Conservation (phyloP, 2,888 invertebrate species). For the Tipula helvola region DNA sequence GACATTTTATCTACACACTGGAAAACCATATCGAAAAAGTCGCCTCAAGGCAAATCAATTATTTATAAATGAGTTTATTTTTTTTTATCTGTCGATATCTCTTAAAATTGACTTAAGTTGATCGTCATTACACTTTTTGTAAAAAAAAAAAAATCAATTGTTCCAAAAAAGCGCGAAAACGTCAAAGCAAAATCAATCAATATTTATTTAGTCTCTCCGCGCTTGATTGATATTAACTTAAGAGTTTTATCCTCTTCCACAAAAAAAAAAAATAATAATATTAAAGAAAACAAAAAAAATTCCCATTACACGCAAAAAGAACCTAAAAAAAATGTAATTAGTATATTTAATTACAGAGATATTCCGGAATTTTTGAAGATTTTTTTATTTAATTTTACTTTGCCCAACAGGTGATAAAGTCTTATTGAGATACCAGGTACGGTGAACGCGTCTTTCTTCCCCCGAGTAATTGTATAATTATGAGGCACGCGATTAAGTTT, state of each 20-base stretch:
- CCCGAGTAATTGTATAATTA: neutral
- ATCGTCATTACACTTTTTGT: neutral
- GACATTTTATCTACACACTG: neutral
- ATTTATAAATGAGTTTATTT: neutral
- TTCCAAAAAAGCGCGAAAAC: neutral
- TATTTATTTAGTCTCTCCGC: neutral
- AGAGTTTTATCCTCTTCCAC: neutral
- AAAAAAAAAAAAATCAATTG: neutral
- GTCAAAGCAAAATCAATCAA: neutral
- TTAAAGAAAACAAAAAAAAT: neutral
- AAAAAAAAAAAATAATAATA: neutral
- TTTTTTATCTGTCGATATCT: neutral
- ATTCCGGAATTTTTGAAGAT: neutral
- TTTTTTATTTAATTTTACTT: neutral
- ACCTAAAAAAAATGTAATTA: neutral
- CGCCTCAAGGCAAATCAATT: neutral
- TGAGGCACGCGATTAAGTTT: neutral
- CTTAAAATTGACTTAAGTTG: neutral
- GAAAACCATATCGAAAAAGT: neutral
- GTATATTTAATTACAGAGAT: neutral
- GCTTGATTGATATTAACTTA: neutral
- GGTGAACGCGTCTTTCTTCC: too few species aligned
- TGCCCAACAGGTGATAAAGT: neutral
- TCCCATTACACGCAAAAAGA: neutral
- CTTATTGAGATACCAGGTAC: neutral